Evolutionary conservation across 2,888 invertebrate genomes (phyloP), one percentile per base, ranked within the genome.

Genomic region (Eulithis testata): DNA sequence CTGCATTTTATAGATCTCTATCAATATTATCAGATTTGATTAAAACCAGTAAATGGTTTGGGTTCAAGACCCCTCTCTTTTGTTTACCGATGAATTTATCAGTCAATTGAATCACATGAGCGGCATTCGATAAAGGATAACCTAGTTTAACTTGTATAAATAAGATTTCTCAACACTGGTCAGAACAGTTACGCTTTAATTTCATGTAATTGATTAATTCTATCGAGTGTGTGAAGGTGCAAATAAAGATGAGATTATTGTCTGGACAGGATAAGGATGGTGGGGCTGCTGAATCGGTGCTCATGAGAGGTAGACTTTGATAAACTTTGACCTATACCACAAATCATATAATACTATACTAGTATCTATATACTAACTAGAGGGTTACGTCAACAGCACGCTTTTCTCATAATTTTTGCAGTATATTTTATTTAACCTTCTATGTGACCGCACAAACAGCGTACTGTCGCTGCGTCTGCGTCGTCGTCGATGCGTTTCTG

Each of bases 261-360:
- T 89, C 90, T 5, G 91, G 90, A 21, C 91, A 91, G 73, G 92
- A 90, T 67, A 84, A 85, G 71, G 92, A 92, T 62, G 92, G 92
- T 8, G 92, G 92, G 0, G 80, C 90, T 1, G 85, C 90, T 1
- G 91, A 90, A 68, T 66, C 80, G n/a, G 75, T 77, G 12, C 76
- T 86, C 11, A 65, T 85, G 71, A 76, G 72, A 87, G 88, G 87
- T 87, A 73, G 72, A 81, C 12, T 36, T 44, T 9, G 76, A 21
- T 21, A 21, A 21, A 51, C 36, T 51, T 62, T n/a, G n/a, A n/a
- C n/a, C n/a, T n/a, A n/a, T n/a, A n/a, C n/a, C n/a, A n/a, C n/a
- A n/a, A n/a, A n/a, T n/a, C n/a, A n/a, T n/a, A n/a, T n/a, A n/a
- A n/a, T n/a, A n/a, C n/a, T n/a, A n/a, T n/a, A n/a, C n/a, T n/a